These are phyloP conservation scores for Philereme vetulata DNA, from an alignment of 2,888 invertebrate genomes.

Conservation along the genomic window DNA sequence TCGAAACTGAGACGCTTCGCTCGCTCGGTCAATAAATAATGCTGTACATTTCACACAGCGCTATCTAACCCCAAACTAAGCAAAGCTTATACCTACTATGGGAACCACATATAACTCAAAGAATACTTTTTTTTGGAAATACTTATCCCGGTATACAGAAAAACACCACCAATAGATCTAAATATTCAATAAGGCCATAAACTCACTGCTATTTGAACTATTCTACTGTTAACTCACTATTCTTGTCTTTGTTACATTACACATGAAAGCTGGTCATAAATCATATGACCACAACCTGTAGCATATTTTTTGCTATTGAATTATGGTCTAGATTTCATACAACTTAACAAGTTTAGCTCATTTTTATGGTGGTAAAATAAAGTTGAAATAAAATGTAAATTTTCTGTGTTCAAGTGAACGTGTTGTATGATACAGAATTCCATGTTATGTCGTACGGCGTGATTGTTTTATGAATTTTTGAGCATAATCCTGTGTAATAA, in stretches of 20 bases:
- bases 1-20: too few species aligned
- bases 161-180: too few species aligned
- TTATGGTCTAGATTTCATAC: slow-evolving; percentile 1
- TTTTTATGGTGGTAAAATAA: slow-evolving; percentile 8
- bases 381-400: slow-evolving; percentile 4
- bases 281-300: slow-evolving; percentile 28
- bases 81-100: too few species aligned
- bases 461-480: slow-evolving; percentile 30
- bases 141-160: too few species aligned
- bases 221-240: too few species aligned
- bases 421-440: slow-evolving; percentile 17
- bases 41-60: too few species aligned
- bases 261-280: slow-evolving; percentile 24
- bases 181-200: too few species aligned
- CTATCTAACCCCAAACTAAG: too few species aligned
- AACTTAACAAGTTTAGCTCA: slow-evolving; percentile 1
- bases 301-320: background rate
- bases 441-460: slow-evolving; percentile 10
- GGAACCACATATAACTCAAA: too few species aligned
- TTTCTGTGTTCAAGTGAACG: background rate
- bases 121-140: too few species aligned
- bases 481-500: slow-evolving; percentile 7
- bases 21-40: too few species aligned
- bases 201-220: slow-evolving; percentile 19
- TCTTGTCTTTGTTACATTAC: slow-evolving; percentile 19